phyloP scores from a whole-genome alignment of 1,140 invertebrate species.

The Cydia fagiglandana region DNA sequence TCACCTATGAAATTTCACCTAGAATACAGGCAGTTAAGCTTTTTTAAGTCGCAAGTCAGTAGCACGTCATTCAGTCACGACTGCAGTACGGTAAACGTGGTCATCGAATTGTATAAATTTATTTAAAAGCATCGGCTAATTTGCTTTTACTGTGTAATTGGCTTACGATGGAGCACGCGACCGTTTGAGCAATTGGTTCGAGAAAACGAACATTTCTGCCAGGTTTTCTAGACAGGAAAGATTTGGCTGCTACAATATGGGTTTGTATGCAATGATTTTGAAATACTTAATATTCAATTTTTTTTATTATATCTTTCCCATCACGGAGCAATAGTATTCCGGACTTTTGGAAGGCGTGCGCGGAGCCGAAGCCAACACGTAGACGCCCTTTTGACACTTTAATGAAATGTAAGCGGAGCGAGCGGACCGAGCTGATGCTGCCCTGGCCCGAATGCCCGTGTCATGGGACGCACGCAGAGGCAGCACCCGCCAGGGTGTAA shows the following conservation, averaged over 20 bases:
- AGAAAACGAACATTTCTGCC: background rate
- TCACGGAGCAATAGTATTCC: too few relatives aligned
- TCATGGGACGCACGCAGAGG: too few relatives aligned
- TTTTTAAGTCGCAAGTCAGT: slow-evolving; percentile 1
- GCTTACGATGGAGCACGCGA: slow-evolving; percentile 18
- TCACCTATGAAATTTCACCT: background rate
- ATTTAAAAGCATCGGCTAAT: slow-evolving; percentile 30
- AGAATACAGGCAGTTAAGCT: background rate
- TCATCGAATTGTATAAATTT: slow-evolving; percentile 28
- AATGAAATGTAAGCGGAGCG: too few relatives aligned
- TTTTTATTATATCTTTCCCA: too few relatives aligned
- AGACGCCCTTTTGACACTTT: too few relatives aligned
- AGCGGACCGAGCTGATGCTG: too few relatives aligned
- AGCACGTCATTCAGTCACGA: slow-evolving; percentile 24
- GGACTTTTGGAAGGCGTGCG: too few relatives aligned
- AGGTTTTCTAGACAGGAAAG: background rate
- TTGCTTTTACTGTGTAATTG: slow-evolving; percentile 33
- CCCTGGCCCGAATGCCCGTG: too few relatives aligned
- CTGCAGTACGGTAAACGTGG: slow-evolving; percentile 20
- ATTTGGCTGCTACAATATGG: background rate
- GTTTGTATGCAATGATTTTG: background rate
- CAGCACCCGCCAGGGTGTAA: too few relatives aligned
- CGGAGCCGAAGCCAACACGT: too few relatives aligned
- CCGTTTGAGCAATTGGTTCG: background rate
- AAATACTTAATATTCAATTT: background rate